Evolutionary conservation across 2,888 invertebrate species (phyloP), one percentile per base, ranked within the genome.

Genomic region (Syrista parreyssii): DNA sequence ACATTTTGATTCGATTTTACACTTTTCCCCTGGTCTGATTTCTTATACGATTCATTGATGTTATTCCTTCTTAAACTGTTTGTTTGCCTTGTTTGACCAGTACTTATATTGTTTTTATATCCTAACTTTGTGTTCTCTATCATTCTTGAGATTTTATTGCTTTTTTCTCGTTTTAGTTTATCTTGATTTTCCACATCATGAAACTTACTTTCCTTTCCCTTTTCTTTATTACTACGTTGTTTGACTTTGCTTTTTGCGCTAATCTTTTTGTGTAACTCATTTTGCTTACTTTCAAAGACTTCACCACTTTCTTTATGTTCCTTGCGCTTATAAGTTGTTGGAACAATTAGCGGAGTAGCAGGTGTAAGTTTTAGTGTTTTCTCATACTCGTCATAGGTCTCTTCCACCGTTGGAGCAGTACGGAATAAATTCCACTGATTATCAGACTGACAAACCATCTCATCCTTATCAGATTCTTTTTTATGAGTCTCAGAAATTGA

Each of bases 361-460:
- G 80, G 55, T 74, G 82, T 82, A 11, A 86, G 76, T 68, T 85
- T 84, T 30, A 83, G 69, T 15, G 79, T 75, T 6, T 77, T 75
- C 73, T 84, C 83, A 69, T 86, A 86, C 68, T 86, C 81, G 9
- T 82, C 81, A 55, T 79, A 78, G 0, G 76, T 78, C 69, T 75
- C 75, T 36, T 84, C 80, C 23, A 73, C 31, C 0, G 83, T 75
- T 0, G 85, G 84, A 12, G 84, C 83, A 68, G 82, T 84, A 30
- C 83, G 82, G n/a, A 35, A 76, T 77, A 82, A 74, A 55, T 87
- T 82, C 86, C 83, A 84, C 3, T 78, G 75, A 74, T 84, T 76
- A 31, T 83, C 82, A 15, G 84, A 81, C 12, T 80, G 85, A 71
- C 71, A 71, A 33, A 15, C 12, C 9, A 9, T 55, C 23, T 55